Conservation (phyloP, 2,113 vertebrate genomes). For the Sceloporus tristichus region DNA sequence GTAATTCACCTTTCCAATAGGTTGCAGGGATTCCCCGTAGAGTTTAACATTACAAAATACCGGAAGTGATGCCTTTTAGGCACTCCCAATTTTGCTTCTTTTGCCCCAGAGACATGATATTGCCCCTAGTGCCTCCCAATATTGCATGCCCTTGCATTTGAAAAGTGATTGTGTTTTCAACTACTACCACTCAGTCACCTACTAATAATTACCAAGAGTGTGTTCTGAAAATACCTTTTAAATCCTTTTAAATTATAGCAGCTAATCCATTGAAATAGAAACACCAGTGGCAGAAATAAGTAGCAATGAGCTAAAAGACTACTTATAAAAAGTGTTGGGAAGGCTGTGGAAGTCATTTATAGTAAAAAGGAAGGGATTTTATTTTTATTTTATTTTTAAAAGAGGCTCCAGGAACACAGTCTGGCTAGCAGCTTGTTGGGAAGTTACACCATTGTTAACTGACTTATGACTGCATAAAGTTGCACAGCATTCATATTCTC, state of each 20-base stretch:
- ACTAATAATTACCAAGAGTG: background rate
- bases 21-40: no score
- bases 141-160: no score
- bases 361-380: background rate
- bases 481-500: no score
- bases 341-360: accelerated
- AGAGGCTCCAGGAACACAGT: background rate
- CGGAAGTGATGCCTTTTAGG: no score
- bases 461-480: no score
- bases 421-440: no score
- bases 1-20: no score
- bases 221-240: background rate
- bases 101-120: no score
- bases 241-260: background rate
- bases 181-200: background rate
- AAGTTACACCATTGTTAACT: no score
- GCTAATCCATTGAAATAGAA: background rate
- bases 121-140: no score
- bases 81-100: no score
- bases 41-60: no score
- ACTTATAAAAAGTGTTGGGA: background rate
- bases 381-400: background rate
- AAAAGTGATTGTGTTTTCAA: background rate
- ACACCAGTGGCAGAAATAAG: background rate
- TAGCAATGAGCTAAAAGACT: constrained; percentile 28